Evolutionary conservation across 2,888 invertebrate species (phyloP).

Genomic region (Cancer borealis): DNA sequence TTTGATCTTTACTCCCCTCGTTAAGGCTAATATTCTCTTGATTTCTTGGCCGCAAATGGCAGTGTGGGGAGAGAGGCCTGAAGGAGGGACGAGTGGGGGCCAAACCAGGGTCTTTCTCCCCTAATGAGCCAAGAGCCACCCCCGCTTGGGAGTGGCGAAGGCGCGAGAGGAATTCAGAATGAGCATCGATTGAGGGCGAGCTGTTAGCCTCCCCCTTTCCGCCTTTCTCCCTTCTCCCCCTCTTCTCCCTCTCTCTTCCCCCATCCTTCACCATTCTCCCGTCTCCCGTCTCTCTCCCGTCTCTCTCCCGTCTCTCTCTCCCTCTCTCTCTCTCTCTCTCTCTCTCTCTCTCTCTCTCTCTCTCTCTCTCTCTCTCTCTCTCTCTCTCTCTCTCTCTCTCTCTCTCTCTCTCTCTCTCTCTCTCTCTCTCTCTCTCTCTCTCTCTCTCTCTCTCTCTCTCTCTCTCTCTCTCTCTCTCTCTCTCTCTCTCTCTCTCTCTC

Average conservation of each 20-base stretch:
- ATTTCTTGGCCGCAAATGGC: slow-evolving; percentile 63
- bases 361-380: not conserved
- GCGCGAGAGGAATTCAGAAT: slow-evolving; percentile 64
- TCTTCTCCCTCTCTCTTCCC: not conserved
- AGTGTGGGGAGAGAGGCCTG: slow-evolving; percentile 17
- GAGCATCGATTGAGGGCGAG: slow-evolving; percentile 51
- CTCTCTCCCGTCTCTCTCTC: slow-evolving; percentile 5
- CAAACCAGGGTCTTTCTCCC: slow-evolving; percentile 59
- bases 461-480: not conserved
- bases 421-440: slow-evolving; percentile 31
- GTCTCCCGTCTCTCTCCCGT: not conserved
- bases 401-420: not conserved
- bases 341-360: not conserved
- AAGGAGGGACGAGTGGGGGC: slow-evolving; percentile 15
- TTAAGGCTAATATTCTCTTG: slow-evolving; percentile 61
- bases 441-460: not conserved
- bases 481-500: not conserved
- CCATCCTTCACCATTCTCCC: not conserved
- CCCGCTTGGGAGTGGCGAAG: slow-evolving; percentile 58
- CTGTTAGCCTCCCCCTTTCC: not conserved
- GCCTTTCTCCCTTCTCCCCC: not conserved
- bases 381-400: not conserved
- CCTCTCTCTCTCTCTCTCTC: slow-evolving; percentile 20
- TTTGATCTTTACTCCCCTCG: slow-evolving; percentile 37
- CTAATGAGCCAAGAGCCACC: slow-evolving; percentile 65